phyloP scores from a whole-genome alignment of 2,888 invertebrate genomes.

The Ochlodes sylvanus region DNA sequence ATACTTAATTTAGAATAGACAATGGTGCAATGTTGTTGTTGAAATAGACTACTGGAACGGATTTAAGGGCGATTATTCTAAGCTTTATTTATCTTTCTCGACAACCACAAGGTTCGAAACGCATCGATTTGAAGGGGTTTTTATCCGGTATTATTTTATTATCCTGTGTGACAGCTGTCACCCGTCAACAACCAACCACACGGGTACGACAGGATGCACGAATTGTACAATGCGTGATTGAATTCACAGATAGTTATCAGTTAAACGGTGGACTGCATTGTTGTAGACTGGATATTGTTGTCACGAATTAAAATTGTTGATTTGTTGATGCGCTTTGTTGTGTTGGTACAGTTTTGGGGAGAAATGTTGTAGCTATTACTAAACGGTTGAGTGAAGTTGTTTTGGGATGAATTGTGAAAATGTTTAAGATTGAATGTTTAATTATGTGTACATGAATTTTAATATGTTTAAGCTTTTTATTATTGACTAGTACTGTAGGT shows the following conservation, averaged over 20 bases:
- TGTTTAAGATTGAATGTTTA: too few relatives aligned
- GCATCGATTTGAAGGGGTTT: neutral
- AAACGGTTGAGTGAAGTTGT: too few relatives aligned
- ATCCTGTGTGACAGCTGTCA: slow-evolving; percentile 11
- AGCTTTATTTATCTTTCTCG: too few relatives aligned
- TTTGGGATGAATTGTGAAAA: too few relatives aligned
- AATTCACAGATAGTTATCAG: slow-evolving; percentile 41
- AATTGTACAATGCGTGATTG: slow-evolving; percentile 54
- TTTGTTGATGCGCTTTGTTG: slow-evolving; percentile 1
- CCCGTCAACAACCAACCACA: slow-evolving; percentile 1
- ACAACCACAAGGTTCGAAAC: neutral
- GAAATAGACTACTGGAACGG: too few relatives aligned
- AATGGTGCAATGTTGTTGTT: too few relatives aligned
- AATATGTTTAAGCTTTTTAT: too few relatives aligned
- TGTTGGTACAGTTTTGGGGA: neutral
- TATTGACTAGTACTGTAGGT: too few relatives aligned
- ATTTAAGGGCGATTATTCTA: too few relatives aligned
- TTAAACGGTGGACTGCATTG: slow-evolving; percentile 7
- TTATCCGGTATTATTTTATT: neutral
- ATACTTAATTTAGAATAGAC: too few relatives aligned
- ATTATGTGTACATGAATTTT: too few relatives aligned
- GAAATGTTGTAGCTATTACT: too few relatives aligned
- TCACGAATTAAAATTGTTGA: neutral
- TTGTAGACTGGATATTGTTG: neutral
- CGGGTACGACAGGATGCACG: slow-evolving; percentile 48